Evolutionary conservation across 2,888 invertebrate species (phyloP), one percentile per base, ranked within the genome.

Genomic region (Volucella zonaria): DNA sequence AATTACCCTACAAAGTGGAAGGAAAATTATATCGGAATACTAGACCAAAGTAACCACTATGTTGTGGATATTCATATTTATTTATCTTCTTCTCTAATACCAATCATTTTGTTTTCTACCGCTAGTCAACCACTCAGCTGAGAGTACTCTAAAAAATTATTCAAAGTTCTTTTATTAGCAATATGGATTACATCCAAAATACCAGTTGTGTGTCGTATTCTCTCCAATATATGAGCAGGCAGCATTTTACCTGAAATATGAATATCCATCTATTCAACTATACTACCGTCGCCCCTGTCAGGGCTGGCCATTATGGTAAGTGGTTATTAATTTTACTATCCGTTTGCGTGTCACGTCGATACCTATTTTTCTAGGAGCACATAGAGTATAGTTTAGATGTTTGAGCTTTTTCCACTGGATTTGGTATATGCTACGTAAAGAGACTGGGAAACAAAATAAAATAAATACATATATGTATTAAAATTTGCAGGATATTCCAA

Each of bases 311-410:
- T 88, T 88, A 88, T 56, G 75, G 82, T 87, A 87, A 88, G 87
- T 88, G 88, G 87, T 87, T 88, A 87, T 87, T 88, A 87, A 87
- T 88, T 88, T 88, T 87, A 87, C 88, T 87, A 87, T 87, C 85
- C 85, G 85, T 79, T 88, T 87, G 88, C 88, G 88, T 88, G 88
- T 81, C 87, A 87, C 87, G 80, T 87, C 87, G 75, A 86, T 86
- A 82, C 81, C 62, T 66, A 78, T 71, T 59, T 77, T 70, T 66
- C n/a, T 47, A 23, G 62, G 12, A 54, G 52, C 68, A 59, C 59
- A 31, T 77, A 66, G 56, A 64, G 56, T 71, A 58, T 58, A 66
- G 71, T 78, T 78, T 78, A 78, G 78, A 64, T 78, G 56, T 71
- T 68, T 76, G 62, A 70, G 62, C 52, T 78, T 71, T 70, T 31